phyloP scores from a whole-genome alignment of 2,797 vertebrate genomes.

The Graptemys geographica region DNA sequence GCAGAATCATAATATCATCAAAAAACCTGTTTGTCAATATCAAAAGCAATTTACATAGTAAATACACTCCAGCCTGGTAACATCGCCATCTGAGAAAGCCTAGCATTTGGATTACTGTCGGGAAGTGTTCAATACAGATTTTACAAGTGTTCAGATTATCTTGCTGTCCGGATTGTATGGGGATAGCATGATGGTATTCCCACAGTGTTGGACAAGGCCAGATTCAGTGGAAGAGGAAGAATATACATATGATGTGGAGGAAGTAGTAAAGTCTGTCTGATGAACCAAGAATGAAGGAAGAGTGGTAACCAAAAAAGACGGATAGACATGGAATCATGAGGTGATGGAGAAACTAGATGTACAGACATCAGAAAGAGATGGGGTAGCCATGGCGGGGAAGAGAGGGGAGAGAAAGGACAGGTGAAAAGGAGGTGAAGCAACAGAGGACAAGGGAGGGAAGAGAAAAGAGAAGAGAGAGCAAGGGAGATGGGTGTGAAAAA shows the following conservation, averaged over 20 bases:
- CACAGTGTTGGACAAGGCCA: background rate
- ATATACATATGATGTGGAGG: background rate
- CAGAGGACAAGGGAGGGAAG: background rate
- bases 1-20: constrained; percentile 69
- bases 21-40: constrained; percentile 75
- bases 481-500: background rate
- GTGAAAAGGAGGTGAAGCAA: background rate
- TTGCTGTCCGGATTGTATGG: background rate
- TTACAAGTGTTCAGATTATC: background rate
- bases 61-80: constrained; percentile 51
- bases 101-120: background rate
- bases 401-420: background rate
- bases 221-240: background rate
- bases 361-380: background rate
- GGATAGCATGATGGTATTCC: background rate
- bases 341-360: background rate
- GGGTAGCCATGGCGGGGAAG: background rate
- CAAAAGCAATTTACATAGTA: constrained; percentile 69
- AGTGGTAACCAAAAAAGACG: fast-evolving
- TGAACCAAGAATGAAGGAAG: background rate
- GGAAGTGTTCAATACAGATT: constrained; percentile 28
- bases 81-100: constrained; percentile 48
- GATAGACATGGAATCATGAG: background rate
- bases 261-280: background rate
- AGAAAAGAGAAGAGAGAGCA: background rate